phyloP scores from a whole-genome alignment of 2,113 vertebrate genomes.

The Upupa epops region DNA sequence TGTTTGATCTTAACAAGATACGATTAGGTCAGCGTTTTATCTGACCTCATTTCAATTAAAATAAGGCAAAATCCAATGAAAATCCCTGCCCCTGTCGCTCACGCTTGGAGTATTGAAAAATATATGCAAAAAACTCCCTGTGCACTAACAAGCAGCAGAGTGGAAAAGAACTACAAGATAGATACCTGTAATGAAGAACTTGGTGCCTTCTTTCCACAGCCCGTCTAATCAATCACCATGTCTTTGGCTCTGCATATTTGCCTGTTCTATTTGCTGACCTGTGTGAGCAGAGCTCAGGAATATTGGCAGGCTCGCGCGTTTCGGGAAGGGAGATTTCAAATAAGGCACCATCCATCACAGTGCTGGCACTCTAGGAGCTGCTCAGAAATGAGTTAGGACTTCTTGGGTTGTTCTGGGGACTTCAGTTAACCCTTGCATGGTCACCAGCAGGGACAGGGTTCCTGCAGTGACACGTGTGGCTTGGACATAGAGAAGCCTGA shows the following conservation, averaged over 20 bases:
- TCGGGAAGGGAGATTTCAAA: not conserved
- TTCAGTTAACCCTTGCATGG: not conserved
- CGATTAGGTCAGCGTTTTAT: not conserved
- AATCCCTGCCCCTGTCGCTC: not conserved
- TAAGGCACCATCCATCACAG: not conserved
- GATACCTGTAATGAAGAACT: slow-evolving; percentile 25
- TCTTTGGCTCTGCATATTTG: slow-evolving; percentile 34
- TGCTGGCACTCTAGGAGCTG: not conserved
- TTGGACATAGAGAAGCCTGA: not conserved
- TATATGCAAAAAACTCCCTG: not conserved
- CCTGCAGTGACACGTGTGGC: not conserved
- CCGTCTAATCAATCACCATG: slow-evolving; percentile 28
- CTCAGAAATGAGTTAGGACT: not conserved
- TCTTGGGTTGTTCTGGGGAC: not conserved
- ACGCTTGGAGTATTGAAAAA: not conserved
- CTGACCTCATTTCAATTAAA: not conserved
- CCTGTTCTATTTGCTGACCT: slow-evolving; percentile 46
- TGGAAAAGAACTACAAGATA: slow-evolving; percentile 10
- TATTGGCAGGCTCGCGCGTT: slow-evolving; percentile 9
- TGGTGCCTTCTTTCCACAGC: not conserved
- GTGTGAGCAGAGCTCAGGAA: not conserved
- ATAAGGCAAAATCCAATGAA: slow-evolving; percentile 3
- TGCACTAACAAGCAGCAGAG: not conserved
- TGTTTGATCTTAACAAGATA: not conserved
- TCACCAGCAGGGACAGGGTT: not conserved